phyloP scores from a whole-genome alignment of 2,797 vertebrate genomes.

The Miichthys miiuy region DNA sequence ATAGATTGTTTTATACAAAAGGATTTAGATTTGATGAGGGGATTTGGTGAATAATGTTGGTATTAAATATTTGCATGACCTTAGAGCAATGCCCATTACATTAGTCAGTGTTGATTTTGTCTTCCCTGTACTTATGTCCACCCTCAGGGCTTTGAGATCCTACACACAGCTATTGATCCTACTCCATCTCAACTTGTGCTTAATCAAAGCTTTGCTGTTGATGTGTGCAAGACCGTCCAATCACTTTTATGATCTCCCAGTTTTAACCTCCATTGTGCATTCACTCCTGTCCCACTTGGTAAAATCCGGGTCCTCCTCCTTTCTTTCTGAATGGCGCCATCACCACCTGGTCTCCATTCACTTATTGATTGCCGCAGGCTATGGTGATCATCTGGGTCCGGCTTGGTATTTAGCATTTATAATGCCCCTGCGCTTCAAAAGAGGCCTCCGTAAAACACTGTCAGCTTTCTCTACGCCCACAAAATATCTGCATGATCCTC shows the following conservation, averaged over 20 bases:
- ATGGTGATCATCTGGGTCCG: conserved; percentile 80
- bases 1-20: not conserved
- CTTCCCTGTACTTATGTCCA: not conserved
- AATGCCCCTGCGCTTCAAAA: conserved; percentile 74
- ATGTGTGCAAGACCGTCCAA: conserved; percentile 44
- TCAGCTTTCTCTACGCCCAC: conserved; percentile 52
- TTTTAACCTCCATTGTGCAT: conserved; percentile 60
- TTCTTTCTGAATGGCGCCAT: conserved; percentile 65
- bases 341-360: conserved; percentile 83
- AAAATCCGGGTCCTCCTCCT: conserved; percentile 65
- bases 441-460: conserved; percentile 67
- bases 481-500: conserved; percentile 73
- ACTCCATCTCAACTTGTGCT: conserved; percentile 37
- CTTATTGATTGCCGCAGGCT: conserved; percentile 80
- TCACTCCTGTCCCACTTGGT: conserved; percentile 56
- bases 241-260: conserved; percentile 69
- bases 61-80: not conserved
- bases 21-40: not conserved
- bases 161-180: conserved; percentile 65
- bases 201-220: conserved; percentile 68
- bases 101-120: conserved; percentile 15
- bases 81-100: not conserved
- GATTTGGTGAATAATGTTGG: not conserved
- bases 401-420: conserved; percentile 79
- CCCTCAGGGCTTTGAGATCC: conserved; percentile 42